phyloP scores from a whole-genome alignment of 2,797 vertebrate genomes.

The Oreortyx pictus region DNA sequence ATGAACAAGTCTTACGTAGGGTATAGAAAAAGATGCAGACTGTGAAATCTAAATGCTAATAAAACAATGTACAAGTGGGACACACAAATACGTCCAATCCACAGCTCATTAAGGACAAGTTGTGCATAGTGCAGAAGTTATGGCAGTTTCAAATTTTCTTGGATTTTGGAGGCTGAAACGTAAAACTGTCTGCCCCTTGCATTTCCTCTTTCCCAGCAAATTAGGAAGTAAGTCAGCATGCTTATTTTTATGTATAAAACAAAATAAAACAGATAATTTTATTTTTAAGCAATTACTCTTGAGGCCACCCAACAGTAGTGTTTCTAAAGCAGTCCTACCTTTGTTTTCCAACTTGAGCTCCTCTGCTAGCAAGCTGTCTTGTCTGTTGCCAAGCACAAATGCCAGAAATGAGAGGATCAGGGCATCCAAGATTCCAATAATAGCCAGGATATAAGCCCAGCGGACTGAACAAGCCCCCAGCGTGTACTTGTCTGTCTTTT shows the following conservation, averaged over 20 bases:
- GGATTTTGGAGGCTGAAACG: not conserved
- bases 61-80: not conserved
- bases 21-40: not conserved
- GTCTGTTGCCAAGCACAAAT: constrained; percentile 97
- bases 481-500: constrained; percentile 97
- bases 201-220: not conserved
- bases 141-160: not conserved
- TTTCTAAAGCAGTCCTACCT: constrained; percentile 79
- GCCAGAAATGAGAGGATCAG: constrained; percentile 98
- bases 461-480: constrained; percentile 97
- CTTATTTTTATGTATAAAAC: not conserved
- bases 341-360: constrained; percentile 98
- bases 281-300: constrained; percentile 12
- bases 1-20: not conserved
- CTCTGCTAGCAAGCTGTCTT: constrained; percentile 96
- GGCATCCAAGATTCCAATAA: constrained; percentile 98
- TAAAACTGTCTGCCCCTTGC: not conserved
- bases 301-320: constrained; percentile 2
- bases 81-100: not conserved
- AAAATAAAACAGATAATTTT: not conserved
- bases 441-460: constrained; percentile 99
- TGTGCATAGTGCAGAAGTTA: not conserved
- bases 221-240: not conserved
- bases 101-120: not conserved
- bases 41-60: constrained; percentile 4